Base-by-base conservation (phyloP, 2,113 vertebrate species). In the Terrapene triunguis region DNA sequence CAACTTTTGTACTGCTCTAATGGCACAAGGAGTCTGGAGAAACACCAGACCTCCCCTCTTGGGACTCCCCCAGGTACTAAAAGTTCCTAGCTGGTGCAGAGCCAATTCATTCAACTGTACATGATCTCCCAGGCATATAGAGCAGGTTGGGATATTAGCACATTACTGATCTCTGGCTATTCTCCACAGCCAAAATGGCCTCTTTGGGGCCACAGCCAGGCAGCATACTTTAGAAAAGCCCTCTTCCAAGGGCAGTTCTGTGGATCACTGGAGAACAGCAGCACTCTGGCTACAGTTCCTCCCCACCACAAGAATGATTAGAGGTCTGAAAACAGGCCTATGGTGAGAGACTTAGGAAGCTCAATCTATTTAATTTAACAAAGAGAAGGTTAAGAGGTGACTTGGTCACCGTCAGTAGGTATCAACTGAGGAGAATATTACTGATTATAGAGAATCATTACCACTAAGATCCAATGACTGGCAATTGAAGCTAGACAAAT, bases 121-220 rank as follows among this genome's bases (percentile, higher is more conserved):
- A 4, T 6, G 12, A 82, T 92, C 35, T 10, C 10, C 79, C 79
- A 48, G 55, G 74, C 13, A 87, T 16, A 35, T 6, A 90, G 1
- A 1, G 3, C 2, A 0, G 6, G 11, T 5, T 59, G n/a, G 8
- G 21, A 25, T 84, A 80, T 16, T 59, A 76, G 10, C 25, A 50
- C 54, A 29, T 42, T 50, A 57, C 0, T 53, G 14, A 94, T 82
- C 27, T 91, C n/a, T n/a, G 12, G 82, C 62, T 87, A 35, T 29
- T 35, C 57, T 35, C 22, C 65, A 51, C 17, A 53, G n/a, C 32
- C 8, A 32, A 57, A 76, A 76, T 76, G 42, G 22, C 38, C 42
- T 44, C 22, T 44, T 44, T 25, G 38, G 42, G 42, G 24, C 42
- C 42, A 44, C 42, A 76, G 72, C 42, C 72, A 76, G 42, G 6